A percentile compares a stretch with the other conserved stretches of the same genome.
Evolutionary conservation across 2,797 vertebrate genomes (phyloP).

Genomic region (Gadopsis bispinosus): DNA sequence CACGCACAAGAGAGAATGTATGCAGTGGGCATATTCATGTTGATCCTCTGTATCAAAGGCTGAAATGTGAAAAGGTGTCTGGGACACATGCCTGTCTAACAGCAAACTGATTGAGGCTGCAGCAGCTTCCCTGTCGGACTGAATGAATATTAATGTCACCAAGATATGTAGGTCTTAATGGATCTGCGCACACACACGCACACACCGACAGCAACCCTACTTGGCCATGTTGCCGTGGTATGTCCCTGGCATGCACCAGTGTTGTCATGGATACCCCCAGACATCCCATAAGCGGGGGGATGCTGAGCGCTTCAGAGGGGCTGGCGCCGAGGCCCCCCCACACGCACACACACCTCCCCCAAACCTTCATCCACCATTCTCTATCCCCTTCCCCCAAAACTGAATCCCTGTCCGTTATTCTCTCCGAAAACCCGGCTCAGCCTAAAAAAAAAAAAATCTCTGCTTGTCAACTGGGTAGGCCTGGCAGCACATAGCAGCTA

Average conservation of each 20-base stretch:
- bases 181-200: constrained; percentile 51
- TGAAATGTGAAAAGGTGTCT: constrained; percentile 36
- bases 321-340: constrained; percentile 70
- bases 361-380: constrained; percentile 64
- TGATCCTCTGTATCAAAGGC: constrained; percentile 34
- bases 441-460: constrained; percentile 53
- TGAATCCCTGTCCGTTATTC: constrained; percentile 67
- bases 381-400: constrained; percentile 72
- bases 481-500: constrained; percentile 55
- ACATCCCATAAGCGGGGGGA: constrained; percentile 41
- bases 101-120: constrained; percentile 45
- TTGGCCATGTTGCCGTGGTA: constrained; percentile 80
- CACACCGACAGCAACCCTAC: constrained; percentile 57
- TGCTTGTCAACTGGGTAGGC: constrained; percentile 38
- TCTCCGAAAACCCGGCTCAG: constrained; percentile 49
- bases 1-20: not conserved
- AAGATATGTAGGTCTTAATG: constrained; percentile 68
- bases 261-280: constrained; percentile 92
- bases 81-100: constrained; percentile 39
- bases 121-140: constrained; percentile 42
- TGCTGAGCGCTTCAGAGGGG: too few relatives aligned
- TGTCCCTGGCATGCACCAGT: constrained; percentile 80
- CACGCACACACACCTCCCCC: constrained; percentile 7
- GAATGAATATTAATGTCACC: constrained; percentile 76
- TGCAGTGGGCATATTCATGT: constrained; percentile 25